A percentile compares a stretch with the other conserved stretches of the same genome.
These are phyloP conservation scores for Siderastrea radians DNA, from an alignment of 92 coral and sea anemone species.

Conservation along the genomic window DNA sequence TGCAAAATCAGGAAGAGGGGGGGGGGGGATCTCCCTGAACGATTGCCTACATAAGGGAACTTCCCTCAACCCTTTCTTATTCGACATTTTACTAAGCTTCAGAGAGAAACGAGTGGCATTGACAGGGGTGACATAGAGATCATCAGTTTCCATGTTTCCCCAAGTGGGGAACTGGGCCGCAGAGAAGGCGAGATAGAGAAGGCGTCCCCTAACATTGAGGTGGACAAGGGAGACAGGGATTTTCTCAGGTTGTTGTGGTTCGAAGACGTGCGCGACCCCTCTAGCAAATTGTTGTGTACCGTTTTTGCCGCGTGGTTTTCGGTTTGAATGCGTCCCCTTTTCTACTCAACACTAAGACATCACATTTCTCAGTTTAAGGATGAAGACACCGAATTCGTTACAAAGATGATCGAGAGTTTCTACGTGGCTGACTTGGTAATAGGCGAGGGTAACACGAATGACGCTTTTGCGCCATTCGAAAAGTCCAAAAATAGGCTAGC, in stretches of 20 bases:
- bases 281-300: no score
- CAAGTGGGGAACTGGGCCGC: no score
- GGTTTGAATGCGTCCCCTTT: no score
- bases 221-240: constrained; percentile 59
- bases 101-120: constrained; percentile 47
- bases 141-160: no score
- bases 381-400: constrained; percentile 62
- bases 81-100: constrained; percentile 52
- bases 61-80: constrained; percentile 51
- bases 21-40: constrained; percentile 43
- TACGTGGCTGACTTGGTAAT: constrained; percentile 66
- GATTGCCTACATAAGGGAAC: constrained; percentile 75
- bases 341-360: no score
- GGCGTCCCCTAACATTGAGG: constrained; percentile 52
- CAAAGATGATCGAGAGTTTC: constrained; percentile 60
- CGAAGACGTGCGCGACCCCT: no score
- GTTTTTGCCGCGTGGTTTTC: no score
- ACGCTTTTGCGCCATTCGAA: constrained; percentile 9
- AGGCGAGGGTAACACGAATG: constrained; percentile 36
- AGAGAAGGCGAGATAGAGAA: constrained; percentile 47
- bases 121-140: neutral
- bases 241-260: constrained; percentile 53
- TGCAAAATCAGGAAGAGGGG: constrained; percentile 35
- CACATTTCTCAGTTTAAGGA: neutral
- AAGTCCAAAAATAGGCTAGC: constrained; percentile 15